Conservation (phyloP, 2,797 vertebrate species). For the Eurystomus glaucurus region DNA sequence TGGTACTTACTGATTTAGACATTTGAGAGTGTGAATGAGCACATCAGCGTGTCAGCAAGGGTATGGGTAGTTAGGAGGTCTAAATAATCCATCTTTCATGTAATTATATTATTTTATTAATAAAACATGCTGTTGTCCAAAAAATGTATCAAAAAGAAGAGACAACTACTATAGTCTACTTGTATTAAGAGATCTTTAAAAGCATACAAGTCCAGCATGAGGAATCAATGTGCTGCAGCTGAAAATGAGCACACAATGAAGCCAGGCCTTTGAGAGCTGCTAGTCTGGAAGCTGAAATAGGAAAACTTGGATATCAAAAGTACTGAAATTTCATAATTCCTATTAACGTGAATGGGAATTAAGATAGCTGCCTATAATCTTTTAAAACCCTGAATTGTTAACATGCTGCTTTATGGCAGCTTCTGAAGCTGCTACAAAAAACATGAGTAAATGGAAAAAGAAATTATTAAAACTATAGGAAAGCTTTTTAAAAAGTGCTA, state of each 20-base stretch:
- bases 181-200: not conserved
- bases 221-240: not conserved
- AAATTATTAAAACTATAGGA: not conserved
- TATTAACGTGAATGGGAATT: not conserved
- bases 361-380: not conserved
- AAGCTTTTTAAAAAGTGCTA: not conserved
- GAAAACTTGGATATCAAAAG: not conserved
- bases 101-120: not conserved
- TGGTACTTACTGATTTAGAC: not conserved
- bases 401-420: not conserved
- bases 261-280: not conserved
- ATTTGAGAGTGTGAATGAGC: not conserved
- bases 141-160: not conserved
- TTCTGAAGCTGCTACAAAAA: not conserved
- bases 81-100: not conserved
- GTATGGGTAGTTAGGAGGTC: not conserved
- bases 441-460: not conserved
- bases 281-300: not conserved
- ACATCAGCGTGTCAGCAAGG: not conserved
- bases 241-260: not conserved
- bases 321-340: not conserved
- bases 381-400: not conserved
- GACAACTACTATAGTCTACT: not conserved
- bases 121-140: accelerated
- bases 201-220: not conserved